Base-by-base conservation (phyloP, 2,888 invertebrate species). In the Hypsopygia costalis region DNA sequence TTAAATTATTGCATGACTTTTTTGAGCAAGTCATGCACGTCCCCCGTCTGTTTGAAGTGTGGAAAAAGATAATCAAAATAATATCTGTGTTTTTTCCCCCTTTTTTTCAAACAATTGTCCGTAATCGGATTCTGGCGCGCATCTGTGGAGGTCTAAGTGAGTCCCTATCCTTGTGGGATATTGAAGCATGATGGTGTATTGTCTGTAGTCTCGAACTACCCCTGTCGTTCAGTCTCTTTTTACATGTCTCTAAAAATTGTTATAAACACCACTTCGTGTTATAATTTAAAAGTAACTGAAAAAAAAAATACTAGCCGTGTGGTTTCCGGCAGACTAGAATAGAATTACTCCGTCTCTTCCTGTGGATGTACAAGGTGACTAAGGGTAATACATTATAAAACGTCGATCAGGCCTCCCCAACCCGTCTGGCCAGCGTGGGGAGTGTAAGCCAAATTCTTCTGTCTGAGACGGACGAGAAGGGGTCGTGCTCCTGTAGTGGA, bases 91-190 rank as follows among this genome's bases (percentile, higher is more conserved):
- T 75, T 76, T 72, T 61, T 65, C 58, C 56, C 58, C 60, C 58
- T 16, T 59, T 58, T 66, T 70, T 75, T 57, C 76, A 65, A 62
- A 76, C 76, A 70, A 81, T 86, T 86, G 88, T 88, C 87, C 87
- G 85, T 69, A 67, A 76, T 77, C 86, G 88, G 88, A 83, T 81
- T 65, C 68, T 81, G 74, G 78, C 79, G 72, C 87, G 86, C 69
- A 71, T 86, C 62, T 63, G 66, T 87, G 88, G 88, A 88, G 88
- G 88, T 80, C 67, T 88, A 62, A 88, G 88, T 88, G 88, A 88
- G 88, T 88, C 67, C 68, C 64, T 51, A 52, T 53, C 48, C 46
- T 51, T 50, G 47, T 52, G 61, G 65, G 55, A 47, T 49, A 48
- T 49, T 46, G 50, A 52, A 61, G 72, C 75, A 76, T 78, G 73